phyloP scores from a whole-genome alignment of 2,113 vertebrate species.

The Ardeotis arabs region DNA sequence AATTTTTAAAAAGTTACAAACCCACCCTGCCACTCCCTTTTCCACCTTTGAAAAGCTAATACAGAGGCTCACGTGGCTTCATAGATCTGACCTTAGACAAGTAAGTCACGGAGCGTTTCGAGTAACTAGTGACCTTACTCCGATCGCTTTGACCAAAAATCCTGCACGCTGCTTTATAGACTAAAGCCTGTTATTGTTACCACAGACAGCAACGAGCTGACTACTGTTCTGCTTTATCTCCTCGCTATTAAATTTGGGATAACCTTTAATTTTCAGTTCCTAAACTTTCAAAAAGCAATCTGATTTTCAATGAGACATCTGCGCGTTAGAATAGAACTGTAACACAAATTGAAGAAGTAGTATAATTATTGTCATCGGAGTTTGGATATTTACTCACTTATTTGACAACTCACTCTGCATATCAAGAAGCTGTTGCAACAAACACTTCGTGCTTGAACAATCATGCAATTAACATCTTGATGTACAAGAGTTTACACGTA shows the following conservation, averaged over 20 bases:
- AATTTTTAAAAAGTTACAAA: not conserved
- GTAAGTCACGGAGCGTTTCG: not conserved
- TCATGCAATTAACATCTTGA: not conserved
- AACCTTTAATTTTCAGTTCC: not conserved
- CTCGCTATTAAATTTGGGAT: not conserved
- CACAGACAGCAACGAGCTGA: not conserved
- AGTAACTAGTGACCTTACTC: not conserved
- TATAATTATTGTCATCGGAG: not conserved
- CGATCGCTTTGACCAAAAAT: not conserved
- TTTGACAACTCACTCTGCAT: not conserved
- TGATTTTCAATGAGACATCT: not conserved
- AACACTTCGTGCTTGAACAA: not conserved
- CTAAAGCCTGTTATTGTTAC: not conserved
- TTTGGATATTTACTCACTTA: not conserved
- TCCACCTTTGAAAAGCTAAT: not conserved
- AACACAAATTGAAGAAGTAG: not conserved
- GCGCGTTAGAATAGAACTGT: not conserved
- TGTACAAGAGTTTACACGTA: not conserved
- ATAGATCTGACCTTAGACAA: not conserved
- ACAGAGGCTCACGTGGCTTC: not conserved
- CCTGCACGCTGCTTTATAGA: fast-evolving
- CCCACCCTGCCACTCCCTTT: not conserved
- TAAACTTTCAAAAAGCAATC: not conserved
- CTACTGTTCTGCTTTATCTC: not conserved
- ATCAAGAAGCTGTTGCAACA: not conserved